Base-by-base conservation (phyloP, 1,140 invertebrate genomes). In the Druon quercuslanigerum region DNA sequence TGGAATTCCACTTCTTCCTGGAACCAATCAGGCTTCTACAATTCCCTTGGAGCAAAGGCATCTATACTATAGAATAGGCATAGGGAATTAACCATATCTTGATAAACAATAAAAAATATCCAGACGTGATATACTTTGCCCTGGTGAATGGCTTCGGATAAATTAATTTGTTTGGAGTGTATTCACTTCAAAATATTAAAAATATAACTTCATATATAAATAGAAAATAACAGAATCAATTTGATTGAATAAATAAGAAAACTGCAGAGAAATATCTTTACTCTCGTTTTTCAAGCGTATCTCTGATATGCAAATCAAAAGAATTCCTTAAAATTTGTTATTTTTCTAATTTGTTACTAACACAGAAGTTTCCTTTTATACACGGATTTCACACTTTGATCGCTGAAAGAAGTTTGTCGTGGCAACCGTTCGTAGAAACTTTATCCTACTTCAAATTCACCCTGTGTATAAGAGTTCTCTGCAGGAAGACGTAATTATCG, bases 211-310 rank as follows among this genome's bases (percentile, higher is more conserved):
- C 25, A 33, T 50, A 16, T 14, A 56, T 25, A 54, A 72, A 71
- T 51, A 72, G 77, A 77, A 25, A 52, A 71, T 75, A 80, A 74
- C 72, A 74, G 76, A 76, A 16, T 73, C 74, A 60, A 51, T 52
- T 51, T 12, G 20, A 46, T 46, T 9, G 8, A 46, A 46, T 9
- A 46, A 46, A 46, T 46, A 11, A 46, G 25, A 2, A 33, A 33
- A 33, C 25, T 2, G 25, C 5, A 2, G 25, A 33, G 2, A 33
- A 33, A 33, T 33, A 33, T 33, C 25, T 33, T 33, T 5, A 33
- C 25, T 33, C 25, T 33, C 25, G 5, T 33, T 33, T 25, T 33
- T 33, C 25, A 33, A 33, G 5, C 25, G 3, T 56, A 9, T 19
- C 2, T 56, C 17, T 56, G 25, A 56, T 56, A 5, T 56, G 17